Base-by-base conservation (phyloP, 2,797 vertebrate species). In the Pantherophis alleghaniensis region DNA sequence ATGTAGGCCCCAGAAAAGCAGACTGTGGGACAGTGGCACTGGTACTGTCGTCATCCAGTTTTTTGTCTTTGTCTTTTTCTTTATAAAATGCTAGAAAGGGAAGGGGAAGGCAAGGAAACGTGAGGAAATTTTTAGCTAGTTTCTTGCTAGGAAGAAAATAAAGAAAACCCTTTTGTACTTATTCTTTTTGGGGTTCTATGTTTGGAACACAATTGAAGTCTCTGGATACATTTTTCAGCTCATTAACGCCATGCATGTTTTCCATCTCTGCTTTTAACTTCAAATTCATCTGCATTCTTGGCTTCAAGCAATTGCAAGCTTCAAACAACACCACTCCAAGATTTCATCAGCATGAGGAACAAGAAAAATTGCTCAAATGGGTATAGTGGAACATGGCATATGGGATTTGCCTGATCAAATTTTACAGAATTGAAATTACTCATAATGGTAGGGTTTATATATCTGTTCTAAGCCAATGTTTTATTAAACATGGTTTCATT, bases 1-100 rank as follows among this genome's bases (percentile, higher is more conserved):
- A 98, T 28, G 99, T 99, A 56, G 99, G 99, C 0, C 99, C 99
- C 93, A 99, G 97, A 97, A 99, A 99, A 59, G 99, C 99, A 0
- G 99, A 99, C 98, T 99, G 99, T 4, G 99, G 99, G 94, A 98
- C 98, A 32, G 95, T 98, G 86, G 97, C 96, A 92, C 97, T 96
- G n/a, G 93, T 96, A 94, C 97, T 98, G 95, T 99, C 99, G 97
- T 99, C 99, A 1, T 99, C 99, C 96, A 99, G 94, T 96, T 99
- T 99, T 98, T 99, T 99, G 94, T 98, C 98, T 95, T 98, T 98
- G 94, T 98, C 98, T 96, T 99, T 99, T 94, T 99, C 98, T 97
- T 99, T 98, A 88, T 97, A 96, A 20, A 99, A 99, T 42, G 98
- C 99, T 99, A 97, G 94, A 96, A 96, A 18, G 92, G 87, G 94